These are phyloP conservation scores for Incurvaria masculella DNA, from an alignment of 2,888 invertebrate genomes.

Conservation along the genomic window DNA sequence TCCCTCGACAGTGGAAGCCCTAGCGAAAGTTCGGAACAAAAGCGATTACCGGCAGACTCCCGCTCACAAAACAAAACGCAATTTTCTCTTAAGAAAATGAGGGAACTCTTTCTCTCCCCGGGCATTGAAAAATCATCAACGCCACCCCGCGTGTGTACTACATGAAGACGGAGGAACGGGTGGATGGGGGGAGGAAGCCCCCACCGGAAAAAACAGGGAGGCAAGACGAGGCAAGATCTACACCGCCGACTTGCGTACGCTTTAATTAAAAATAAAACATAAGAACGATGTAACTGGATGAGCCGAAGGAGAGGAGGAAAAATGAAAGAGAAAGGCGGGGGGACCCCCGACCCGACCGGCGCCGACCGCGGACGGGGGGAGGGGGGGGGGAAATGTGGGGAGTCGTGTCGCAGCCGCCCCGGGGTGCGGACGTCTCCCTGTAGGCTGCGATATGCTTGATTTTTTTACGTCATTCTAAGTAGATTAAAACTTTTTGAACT, in stretches of 20 bases:
- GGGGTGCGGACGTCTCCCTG: slow-evolving; percentile 25
- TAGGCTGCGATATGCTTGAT: not conserved
- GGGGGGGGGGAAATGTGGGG: slow-evolving; percentile 33
- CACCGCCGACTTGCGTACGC: slow-evolving; percentile 57
- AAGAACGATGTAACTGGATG: slow-evolving; percentile 59
- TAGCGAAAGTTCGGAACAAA: slow-evolving; percentile 32
- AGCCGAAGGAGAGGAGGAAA: slow-evolving; percentile 56
- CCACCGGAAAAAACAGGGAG: slow-evolving; percentile 17
- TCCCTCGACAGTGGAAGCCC: not conserved
- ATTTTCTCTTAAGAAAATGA: slow-evolving; percentile 59
- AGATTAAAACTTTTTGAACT: slow-evolving; percentile 56
- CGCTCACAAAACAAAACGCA: slow-evolving; percentile 58
- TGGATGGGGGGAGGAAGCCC: slow-evolving; percentile 12
- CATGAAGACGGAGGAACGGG: slow-evolving; percentile 19
- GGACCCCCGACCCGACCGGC: slow-evolving; percentile 26
- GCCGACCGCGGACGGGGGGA: slow-evolving; percentile 23
- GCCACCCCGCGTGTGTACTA: slow-evolving; percentile 51
- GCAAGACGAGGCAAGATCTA: slow-evolving; percentile 42
- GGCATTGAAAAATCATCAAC: slow-evolving; percentile 57
- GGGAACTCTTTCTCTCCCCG: slow-evolving; percentile 57
- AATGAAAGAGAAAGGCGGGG: slow-evolving; percentile 58
- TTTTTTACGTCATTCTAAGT: no score
- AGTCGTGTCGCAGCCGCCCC: slow-evolving; percentile 44
- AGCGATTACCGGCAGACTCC: slow-evolving; percentile 57
- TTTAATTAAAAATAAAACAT: slow-evolving; percentile 60